Conservation (phyloP, 2,797 vertebrate genomes). For the Zenarchopterus dispar region DNA sequence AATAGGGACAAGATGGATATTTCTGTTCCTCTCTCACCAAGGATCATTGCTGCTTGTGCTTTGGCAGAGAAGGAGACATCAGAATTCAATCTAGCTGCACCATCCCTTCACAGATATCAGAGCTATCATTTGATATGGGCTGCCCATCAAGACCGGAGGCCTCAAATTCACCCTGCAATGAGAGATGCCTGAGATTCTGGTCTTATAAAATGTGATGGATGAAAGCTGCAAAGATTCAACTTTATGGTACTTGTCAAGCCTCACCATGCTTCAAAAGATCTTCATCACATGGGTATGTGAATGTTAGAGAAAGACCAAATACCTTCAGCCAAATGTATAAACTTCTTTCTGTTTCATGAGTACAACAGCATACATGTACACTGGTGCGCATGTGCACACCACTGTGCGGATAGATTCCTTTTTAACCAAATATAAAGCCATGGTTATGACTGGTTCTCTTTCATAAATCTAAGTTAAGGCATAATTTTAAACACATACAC, state of each 20-base stretch:
- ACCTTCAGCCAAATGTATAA: too few relatives aligned
- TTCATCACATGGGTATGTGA: conserved; percentile 46
- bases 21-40: conserved; percentile 49
- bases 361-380: too few relatives aligned
- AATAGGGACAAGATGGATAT: conserved; percentile 58
- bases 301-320: conserved; percentile 26
- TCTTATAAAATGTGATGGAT: conserved; percentile 77
- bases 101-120: conserved; percentile 76
- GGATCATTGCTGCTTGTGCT: conserved; percentile 56
- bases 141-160: conserved; percentile 71
- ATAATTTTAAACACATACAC: too few relatives aligned
- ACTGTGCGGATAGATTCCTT: too few relatives aligned
- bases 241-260: conserved; percentile 61
- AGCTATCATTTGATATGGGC: conserved; percentile 73
- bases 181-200: conserved; percentile 61
- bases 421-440: too few relatives aligned
- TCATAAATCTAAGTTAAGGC: too few relatives aligned
- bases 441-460: too few relatives aligned
- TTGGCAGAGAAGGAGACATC: conserved; percentile 71
- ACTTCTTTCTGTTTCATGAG: too few relatives aligned
- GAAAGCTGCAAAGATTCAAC: conserved; percentile 60
- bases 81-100: conserved; percentile 68
- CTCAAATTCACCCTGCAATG: conserved; percentile 78
- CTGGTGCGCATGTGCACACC: too few relatives aligned
- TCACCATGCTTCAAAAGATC: conserved; percentile 39